Evolutionary conservation across 2,113 vertebrate species (phyloP), one percentile per base, ranked within the genome.

Genomic region (Arothron firmamentum): DNA sequence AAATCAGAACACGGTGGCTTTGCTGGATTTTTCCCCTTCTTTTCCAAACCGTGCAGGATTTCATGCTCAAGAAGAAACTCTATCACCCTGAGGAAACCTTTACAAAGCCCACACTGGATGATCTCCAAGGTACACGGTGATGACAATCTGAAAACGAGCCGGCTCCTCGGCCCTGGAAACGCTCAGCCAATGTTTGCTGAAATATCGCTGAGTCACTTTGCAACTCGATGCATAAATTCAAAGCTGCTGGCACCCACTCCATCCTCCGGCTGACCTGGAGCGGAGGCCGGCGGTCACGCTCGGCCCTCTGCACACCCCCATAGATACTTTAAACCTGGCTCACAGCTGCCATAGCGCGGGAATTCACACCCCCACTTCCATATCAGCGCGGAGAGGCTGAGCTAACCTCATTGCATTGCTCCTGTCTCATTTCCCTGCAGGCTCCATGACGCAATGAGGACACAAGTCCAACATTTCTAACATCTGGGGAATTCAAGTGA

Each of bases 251-350:
- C 59, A 49, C 59, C 59, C 38, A 18, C 58, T 47, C 50, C 50
- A 15, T 41, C 59, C 28, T 34, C 46, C 48, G 59, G 18, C 47
- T 65, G 59, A 47, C 49, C 42, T 20, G 23, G 38, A 55, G 38
- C 20, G 31, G 47, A 12, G 34, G 34, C 34, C 34, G 12, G 18
- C 1, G 25, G 51, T 55, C 59, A 15, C 34, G 16, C 38, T 62
- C 16, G 1, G 51, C 48, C 51, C 25, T 23, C 53, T 75, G 52
- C 21, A 56, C 69, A 54, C 34, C 70, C 55, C 34, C 48, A 52
- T 28, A 55, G 72, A 80, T 74, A 52, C 38, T 82, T 84, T 55
- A 47, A 65, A 62, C 80, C 75, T 81, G 79, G 67, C 75, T 85
- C 80, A 85, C 63, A 65, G 73, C 73, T 75, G 78, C 72, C 13